These are phyloP conservation scores for Agraylea sexmaculata DNA, from an alignment of 1,140 invertebrate species.

Conservation along the genomic window DNA sequence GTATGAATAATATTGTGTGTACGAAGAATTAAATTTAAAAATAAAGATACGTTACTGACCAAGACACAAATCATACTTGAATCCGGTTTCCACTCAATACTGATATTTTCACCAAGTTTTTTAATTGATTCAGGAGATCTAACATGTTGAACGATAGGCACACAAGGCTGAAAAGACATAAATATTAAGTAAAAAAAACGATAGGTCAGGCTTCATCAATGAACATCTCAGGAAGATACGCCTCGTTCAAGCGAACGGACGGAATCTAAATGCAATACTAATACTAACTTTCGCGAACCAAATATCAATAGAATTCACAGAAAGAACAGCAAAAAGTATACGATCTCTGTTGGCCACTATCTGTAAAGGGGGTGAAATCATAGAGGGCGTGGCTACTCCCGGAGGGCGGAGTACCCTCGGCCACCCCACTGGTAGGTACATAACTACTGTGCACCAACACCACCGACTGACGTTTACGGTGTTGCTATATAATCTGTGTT, in stretches of 20 bases:
- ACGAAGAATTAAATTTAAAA: conserved; percentile 10
- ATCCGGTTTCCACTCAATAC: conserved; percentile 90
- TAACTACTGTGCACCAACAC: conserved; percentile 33
- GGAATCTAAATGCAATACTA: conserved; percentile 3
- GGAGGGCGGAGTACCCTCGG: conserved; percentile 72
- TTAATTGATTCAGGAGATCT: conserved; percentile 61
- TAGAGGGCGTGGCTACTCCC: too few relatives aligned
- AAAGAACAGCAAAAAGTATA: conserved; percentile 79
- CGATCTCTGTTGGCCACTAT: conserved; percentile 84
- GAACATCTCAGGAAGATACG: not conserved
- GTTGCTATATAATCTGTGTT: not conserved
- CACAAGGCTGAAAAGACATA: conserved; percentile 60
- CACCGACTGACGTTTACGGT: conserved; percentile 14
- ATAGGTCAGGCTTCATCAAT: conserved; percentile 6
- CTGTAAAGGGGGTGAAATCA: conserved; percentile 55
- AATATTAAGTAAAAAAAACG: conserved; percentile 9
- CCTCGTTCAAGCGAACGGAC: not conserved
- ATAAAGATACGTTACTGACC: conserved; percentile 38
- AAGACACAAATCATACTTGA: conserved; percentile 78
- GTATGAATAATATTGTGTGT: conserved; percentile 10
- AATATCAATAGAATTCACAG: conserved; percentile 68
- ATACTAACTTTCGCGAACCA: conserved; percentile 84
- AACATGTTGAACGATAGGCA: conserved; percentile 74
- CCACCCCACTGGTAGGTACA: conserved; percentile 94
- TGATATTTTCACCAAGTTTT: conserved; percentile 67